These are phyloP conservation scores for Melanotaenia duboulayi DNA, from an alignment of 2,113 vertebrate genomes.

Conservation along the genomic window DNA sequence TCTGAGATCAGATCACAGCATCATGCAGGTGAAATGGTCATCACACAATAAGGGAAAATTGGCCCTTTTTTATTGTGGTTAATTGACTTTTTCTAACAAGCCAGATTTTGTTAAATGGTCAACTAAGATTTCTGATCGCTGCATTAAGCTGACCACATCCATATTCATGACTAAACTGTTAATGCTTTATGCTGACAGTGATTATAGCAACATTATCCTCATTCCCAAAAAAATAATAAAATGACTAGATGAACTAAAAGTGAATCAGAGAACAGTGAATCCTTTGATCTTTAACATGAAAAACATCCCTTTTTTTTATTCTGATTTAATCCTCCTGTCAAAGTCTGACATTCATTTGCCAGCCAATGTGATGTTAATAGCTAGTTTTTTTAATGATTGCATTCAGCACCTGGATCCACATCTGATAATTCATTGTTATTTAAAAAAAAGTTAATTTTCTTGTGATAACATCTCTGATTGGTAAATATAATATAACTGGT, in stretches of 20 bases:
- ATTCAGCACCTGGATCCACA: no score
- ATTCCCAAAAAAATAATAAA: neutral
- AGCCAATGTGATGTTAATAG: slow-evolving; percentile 28
- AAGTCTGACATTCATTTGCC: slow-evolving; percentile 27
- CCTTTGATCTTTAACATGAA: slow-evolving; percentile 22
- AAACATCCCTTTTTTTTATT: slow-evolving; percentile 20
- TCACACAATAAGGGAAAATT: neutral
- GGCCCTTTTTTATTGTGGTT: neutral
- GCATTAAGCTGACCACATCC: no score
- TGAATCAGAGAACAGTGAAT: neutral
- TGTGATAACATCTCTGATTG: no score
- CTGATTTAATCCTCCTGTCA: slow-evolving; percentile 17
- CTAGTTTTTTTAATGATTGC: neutral
- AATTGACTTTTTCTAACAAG: neutral
- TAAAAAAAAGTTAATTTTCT: no score
- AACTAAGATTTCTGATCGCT: no score
- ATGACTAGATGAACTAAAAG: neutral
- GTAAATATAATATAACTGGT: no score
- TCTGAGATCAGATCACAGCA: neutral
- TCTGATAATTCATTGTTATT: neutral
- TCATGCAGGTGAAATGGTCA: neutral
- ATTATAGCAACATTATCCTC: neutral
- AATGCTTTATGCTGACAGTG: no score
- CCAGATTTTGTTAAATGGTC: neutral
- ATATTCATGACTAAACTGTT: no score